phyloP scores from a whole-genome alignment of 2,113 vertebrate species.

The Apistogramma diplotaenia region DNA sequence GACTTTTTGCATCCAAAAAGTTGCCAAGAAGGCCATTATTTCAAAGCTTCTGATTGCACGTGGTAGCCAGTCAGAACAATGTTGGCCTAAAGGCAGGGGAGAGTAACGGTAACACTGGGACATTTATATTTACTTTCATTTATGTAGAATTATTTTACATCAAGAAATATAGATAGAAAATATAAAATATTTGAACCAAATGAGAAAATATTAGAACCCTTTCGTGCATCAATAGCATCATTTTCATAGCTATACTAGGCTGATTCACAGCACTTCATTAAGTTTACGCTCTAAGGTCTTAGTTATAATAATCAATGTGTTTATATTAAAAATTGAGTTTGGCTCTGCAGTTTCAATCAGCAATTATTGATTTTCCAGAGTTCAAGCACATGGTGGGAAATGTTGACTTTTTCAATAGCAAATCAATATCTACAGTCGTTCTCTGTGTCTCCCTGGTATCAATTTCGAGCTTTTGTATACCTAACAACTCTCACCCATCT shows the following conservation, averaged over 20 bases:
- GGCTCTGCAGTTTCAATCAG: background rate
- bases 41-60: too few species aligned
- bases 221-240: background rate
- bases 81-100: too few species aligned
- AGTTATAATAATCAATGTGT: background rate
- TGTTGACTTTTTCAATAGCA: background rate
- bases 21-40: too few species aligned
- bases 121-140: too few species aligned
- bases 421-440: background rate
- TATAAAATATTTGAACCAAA: too few species aligned
- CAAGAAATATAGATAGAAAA: background rate
- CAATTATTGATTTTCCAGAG: background rate
- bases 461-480: background rate
- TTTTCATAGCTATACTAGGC: background rate
- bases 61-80: too few species aligned
- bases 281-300: background rate
- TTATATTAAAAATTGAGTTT: background rate
- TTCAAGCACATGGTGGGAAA: background rate
- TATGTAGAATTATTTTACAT: too few species aligned
- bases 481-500: background rate
- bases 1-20: too few species aligned
- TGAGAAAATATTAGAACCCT: background rate
- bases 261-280: background rate
- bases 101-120: too few species aligned
- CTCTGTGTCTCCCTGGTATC: background rate